A percentile compares a stretch with the other conserved stretches of the same genome.
phyloP scores from a whole-genome alignment of 1,140 invertebrate species.

The Pseudomyrmex flavicornis region DNA sequence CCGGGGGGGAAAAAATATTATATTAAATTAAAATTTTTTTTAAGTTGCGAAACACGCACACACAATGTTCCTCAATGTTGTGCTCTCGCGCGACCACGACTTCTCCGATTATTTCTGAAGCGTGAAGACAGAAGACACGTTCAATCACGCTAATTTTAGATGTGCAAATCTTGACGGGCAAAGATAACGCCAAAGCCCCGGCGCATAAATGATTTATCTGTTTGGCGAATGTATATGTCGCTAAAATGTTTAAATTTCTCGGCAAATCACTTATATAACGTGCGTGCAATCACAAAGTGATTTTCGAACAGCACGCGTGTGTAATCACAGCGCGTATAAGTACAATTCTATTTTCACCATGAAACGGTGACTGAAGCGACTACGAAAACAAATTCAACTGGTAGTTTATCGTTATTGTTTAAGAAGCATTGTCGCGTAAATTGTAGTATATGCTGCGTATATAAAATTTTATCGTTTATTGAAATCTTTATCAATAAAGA shows the following conservation, averaged over 20 bases:
- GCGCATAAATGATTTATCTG: slow-evolving; percentile 19
- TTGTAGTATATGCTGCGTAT: neutral
- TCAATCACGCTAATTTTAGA: neutral
- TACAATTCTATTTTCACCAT: too few species aligned
- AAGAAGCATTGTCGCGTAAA: neutral
- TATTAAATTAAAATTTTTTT: too few species aligned
- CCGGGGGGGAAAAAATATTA: too few species aligned
- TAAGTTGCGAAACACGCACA: too few species aligned
- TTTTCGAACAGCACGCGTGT: neutral
- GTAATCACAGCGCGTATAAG: too few species aligned
- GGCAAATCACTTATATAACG: too few species aligned
- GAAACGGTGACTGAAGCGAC: too few species aligned
- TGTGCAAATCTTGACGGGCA: neutral
- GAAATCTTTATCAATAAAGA: slow-evolving; percentile 17
- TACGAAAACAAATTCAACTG: slow-evolving; percentile 1
- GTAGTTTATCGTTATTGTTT: neutral
- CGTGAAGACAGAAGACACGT: neutral
- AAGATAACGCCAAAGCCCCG: neutral
- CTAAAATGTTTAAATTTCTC: slow-evolving; percentile 26
- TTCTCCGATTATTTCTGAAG: neutral
- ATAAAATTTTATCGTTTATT: slow-evolving; percentile 24
- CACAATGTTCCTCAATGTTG: neutral
- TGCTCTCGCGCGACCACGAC: neutral
- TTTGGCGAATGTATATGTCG: neutral
- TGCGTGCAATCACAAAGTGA: neutral